These are phyloP conservation scores for Pagrus major DNA, from an alignment of 2,113 vertebrate genomes.

Conservation along the genomic window DNA sequence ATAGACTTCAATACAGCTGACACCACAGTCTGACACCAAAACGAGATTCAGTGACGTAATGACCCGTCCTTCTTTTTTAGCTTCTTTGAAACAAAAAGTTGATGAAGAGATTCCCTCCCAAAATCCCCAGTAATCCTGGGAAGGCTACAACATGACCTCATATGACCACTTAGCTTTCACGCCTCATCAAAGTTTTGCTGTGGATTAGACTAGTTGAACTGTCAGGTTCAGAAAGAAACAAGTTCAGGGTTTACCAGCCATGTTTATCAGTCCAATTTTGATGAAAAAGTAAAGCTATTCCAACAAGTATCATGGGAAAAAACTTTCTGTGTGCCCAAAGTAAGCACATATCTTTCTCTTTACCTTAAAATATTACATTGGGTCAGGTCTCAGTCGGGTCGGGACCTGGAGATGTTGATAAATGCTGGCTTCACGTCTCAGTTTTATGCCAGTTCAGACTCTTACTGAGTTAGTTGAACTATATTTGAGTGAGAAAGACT, in stretches of 20 bases:
- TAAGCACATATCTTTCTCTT: background rate
- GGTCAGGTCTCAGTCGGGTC: background rate
- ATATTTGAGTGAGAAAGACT: background rate
- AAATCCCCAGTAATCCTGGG: background rate
- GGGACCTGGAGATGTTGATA: background rate
- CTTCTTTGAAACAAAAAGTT: background rate
- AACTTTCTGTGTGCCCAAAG: background rate
- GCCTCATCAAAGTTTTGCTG: background rate
- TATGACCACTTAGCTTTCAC: background rate
- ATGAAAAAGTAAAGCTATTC: background rate
- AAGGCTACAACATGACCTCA: background rate
- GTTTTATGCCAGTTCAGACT: background rate
- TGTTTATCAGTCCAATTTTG: background rate
- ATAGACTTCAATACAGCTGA: too few species aligned
- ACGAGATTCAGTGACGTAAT: too few species aligned
- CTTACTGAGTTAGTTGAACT: background rate
- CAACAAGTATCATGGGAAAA: constrained; percentile 7
- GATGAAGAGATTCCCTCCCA: background rate
- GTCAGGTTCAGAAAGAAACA: background rate
- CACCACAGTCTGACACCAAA: too few species aligned
- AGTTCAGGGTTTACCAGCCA: background rate
- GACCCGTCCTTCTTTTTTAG: too few species aligned
- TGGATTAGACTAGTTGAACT: background rate
- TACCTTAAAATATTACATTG: background rate
- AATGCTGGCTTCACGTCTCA: background rate